phyloP scores from a whole-genome alignment of 2,113 vertebrate genomes.

The Apodemus sylvaticus region DNA sequence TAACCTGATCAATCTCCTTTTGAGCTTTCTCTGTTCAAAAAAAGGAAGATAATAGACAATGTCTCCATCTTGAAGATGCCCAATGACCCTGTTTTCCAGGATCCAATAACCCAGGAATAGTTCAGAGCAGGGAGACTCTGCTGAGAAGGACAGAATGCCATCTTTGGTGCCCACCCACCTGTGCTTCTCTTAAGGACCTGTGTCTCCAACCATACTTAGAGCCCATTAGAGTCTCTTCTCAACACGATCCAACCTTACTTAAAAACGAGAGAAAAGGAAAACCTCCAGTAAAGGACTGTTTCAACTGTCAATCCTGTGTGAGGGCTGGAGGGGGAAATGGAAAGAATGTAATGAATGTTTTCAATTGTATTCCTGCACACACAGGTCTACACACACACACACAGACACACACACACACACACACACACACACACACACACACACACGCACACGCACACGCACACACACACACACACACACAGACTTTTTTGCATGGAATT shows the following conservation, averaged over 20 bases:
- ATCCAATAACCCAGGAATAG: not conserved
- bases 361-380: not conserved
- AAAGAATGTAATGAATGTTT: not conserved
- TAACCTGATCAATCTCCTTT: not conserved
- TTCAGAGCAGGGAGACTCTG: not conserved
- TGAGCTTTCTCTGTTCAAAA: not conserved
- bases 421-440: too few species aligned
- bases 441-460: too few species aligned
- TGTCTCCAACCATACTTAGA: not conserved
- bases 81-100: not conserved
- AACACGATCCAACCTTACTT: not conserved
- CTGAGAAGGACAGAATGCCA: not conserved
- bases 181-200: not conserved
- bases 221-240: not conserved
- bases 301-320: not conserved
- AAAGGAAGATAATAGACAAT: not conserved
- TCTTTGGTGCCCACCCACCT: not conserved
- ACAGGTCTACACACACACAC: too few species aligned
- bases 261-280: not conserved
- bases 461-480: too few species aligned
- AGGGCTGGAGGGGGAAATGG: rapidly evolving
- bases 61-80: rapidly evolving
- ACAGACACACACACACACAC: too few species aligned
- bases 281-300: too few species aligned
- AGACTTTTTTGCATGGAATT: not conserved